Evolutionary conservation across 2,797 vertebrate genomes (phyloP).

Genomic region (Falco concolor): DNA sequence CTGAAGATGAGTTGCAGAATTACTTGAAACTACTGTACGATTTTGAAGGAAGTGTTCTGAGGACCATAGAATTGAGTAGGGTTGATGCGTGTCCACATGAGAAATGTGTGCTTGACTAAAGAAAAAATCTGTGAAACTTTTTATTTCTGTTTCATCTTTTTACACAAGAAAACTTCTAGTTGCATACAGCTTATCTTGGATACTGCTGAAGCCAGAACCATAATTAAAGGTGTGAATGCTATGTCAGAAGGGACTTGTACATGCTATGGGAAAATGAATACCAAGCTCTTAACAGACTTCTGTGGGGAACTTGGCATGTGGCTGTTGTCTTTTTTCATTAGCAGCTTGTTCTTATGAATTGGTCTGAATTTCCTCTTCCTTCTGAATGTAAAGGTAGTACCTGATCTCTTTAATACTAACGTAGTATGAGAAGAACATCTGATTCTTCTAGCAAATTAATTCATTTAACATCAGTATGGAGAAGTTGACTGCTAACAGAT

Average conservation of each 20-base stretch:
- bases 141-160: conserved; percentile 14
- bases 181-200: background rate
- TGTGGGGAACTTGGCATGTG: background rate
- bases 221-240: background rate
- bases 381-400: conserved; percentile 2
- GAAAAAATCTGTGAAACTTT: background rate
- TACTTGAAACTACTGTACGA: conserved; percentile 12
- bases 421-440: background rate
- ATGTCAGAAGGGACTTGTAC: background rate
- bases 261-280: background rate
- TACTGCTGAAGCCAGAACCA: background rate
- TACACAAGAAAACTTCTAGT: background rate
- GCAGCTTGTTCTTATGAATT: background rate
- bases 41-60: conserved; percentile 17
- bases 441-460: background rate
- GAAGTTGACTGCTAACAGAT: background rate
- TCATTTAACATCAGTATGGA: background rate
- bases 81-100: background rate
- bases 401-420: background rate
- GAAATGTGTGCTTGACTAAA: conserved; percentile 4
- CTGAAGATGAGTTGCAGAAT: background rate
- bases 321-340: background rate
- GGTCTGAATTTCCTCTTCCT: background rate
- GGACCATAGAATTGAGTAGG: background rate
- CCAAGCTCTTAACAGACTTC: background rate